Evolutionary conservation across 2,888 invertebrate species (phyloP).

Genomic region (Eumacrocentrus americanus): DNA sequence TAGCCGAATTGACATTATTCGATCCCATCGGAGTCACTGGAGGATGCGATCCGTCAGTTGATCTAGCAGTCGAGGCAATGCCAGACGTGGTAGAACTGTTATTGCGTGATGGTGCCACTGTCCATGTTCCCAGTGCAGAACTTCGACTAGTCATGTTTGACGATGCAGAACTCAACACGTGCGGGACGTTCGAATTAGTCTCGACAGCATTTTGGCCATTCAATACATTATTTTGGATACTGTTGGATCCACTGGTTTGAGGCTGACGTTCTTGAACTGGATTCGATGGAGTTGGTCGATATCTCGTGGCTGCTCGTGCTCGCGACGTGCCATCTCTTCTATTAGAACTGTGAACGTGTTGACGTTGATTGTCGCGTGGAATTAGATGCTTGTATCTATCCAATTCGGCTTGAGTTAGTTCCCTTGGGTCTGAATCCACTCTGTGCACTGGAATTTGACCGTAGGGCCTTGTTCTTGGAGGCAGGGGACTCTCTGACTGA

Average conservation of each 20-base stretch:
- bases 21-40: not conserved
- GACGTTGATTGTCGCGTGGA: slow-evolving; percentile 43
- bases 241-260: not conserved
- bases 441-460: slow-evolving; percentile 67
- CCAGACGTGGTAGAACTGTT: not conserved
- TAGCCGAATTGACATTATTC: not conserved
- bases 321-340: slow-evolving; percentile 43
- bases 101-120: not conserved
- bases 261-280: slow-evolving; percentile 6
- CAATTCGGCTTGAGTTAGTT: slow-evolving; percentile 64
- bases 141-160: not conserved
- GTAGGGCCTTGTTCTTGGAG: slow-evolving; percentile 44
- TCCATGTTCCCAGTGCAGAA: not conserved
- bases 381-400: slow-evolving; percentile 60
- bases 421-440: slow-evolving; percentile 66
- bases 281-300: slow-evolving; percentile 14
- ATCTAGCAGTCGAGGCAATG: not conserved
- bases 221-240: not conserved
- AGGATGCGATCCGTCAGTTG: not conserved
- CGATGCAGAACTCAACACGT: not conserved
- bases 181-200: not conserved
- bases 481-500: slow-evolving; percentile 45
- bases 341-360: slow-evolving; percentile 34
- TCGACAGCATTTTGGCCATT: not conserved
- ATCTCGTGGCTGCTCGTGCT: slow-evolving; percentile 36